Evolutionary conservation across 2,113 vertebrate genomes (phyloP).

Genomic region (Serinus canaria): DNA sequence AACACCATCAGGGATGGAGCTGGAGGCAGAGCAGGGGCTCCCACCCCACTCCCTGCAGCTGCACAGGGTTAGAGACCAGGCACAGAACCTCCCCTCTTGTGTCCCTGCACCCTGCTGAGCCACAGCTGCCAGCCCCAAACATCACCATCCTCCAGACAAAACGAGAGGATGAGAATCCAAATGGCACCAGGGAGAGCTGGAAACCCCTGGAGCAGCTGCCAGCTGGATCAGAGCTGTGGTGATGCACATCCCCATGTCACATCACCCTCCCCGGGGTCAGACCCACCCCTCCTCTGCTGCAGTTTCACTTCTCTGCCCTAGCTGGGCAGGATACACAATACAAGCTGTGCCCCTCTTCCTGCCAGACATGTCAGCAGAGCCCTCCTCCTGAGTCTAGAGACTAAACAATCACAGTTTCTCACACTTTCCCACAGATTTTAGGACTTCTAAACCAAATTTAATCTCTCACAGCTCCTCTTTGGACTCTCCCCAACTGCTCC

Average conservation of each 20-base stretch:
- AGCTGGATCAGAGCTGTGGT: background rate
- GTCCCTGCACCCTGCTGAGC: accelerated
- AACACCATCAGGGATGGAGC: background rate
- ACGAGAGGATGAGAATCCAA: background rate
- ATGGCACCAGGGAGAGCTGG: background rate
- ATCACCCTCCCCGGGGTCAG: background rate
- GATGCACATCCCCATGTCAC: background rate
- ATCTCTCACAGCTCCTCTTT: background rate
- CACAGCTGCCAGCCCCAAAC: background rate
- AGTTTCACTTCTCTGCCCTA: background rate
- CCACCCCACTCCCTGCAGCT: background rate
- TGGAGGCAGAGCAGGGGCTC: background rate
- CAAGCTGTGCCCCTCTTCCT: background rate
- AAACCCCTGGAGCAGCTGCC: background rate
- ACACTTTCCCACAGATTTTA: background rate
- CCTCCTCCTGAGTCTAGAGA: background rate
- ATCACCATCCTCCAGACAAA: background rate
- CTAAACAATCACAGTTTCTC: background rate
- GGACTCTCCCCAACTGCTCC: background rate
- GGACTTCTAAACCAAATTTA: background rate
- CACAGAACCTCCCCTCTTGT: background rate
- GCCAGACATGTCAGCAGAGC: background rate
- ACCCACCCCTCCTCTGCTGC: background rate
- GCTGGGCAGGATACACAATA: background rate
- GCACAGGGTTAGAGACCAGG: background rate